Percentiles rank a stretch among this genome's conserved stretches.
phyloP scores from a whole-genome alignment of 2,888 invertebrate genomes.

The Drosophila ustulata region DNA sequence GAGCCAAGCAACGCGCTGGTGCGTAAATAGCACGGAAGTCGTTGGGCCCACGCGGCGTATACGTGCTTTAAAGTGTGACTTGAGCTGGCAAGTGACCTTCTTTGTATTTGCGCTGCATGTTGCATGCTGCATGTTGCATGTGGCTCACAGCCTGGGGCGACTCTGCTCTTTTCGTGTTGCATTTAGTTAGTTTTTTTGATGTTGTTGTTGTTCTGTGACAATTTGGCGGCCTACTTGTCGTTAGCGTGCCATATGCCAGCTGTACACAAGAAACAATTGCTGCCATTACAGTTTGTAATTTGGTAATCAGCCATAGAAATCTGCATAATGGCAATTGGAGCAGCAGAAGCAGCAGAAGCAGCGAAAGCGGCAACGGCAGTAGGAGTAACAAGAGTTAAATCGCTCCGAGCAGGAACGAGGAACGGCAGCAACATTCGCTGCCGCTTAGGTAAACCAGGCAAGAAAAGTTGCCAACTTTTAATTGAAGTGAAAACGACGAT shows the following conservation, averaged over 20 bases:
- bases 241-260: constrained; percentile 67
- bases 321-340: constrained; percentile 80
- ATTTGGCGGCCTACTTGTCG: constrained; percentile 65
- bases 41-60: constrained; percentile 70
- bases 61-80: constrained; percentile 64
- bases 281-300: constrained; percentile 80
- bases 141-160: constrained; percentile 13
- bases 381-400: constrained; percentile 30
- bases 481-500: constrained; percentile 83
- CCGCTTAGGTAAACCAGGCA: constrained; percentile 76
- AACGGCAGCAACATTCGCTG: constrained; percentile 17
- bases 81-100: constrained; percentile 56
- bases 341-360: constrained; percentile 16
- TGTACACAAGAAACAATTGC: constrained; percentile 69
- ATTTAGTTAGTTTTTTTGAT: constrained; percentile 36
- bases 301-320: constrained; percentile 80
- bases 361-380: neutral
- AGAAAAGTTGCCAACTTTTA: constrained; percentile 83
- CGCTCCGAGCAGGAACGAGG: constrained; percentile 22
- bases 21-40: constrained; percentile 80
- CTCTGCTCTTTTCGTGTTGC: constrained; percentile 19
- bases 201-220: constrained; percentile 52
- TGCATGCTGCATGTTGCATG: constrained; percentile 26
- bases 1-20: constrained; percentile 62
- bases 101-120: constrained; percentile 19